Conservation (phyloP, 2,797 vertebrate species). For the Varecia variegata region DNA sequence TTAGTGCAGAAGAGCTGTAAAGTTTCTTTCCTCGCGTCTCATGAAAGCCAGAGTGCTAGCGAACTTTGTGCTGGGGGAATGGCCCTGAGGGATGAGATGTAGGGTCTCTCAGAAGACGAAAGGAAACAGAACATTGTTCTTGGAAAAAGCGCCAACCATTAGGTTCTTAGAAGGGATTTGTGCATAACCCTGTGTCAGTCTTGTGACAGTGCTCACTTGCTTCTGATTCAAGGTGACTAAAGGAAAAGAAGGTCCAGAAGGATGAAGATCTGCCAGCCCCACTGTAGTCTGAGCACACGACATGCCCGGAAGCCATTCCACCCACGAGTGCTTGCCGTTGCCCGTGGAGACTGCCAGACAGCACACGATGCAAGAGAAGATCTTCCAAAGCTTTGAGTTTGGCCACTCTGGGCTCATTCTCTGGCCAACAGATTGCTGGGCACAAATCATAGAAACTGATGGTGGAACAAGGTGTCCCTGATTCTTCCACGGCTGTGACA, state of each 20-base stretch:
- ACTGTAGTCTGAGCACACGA: slow-evolving; percentile 50
- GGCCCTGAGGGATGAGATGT: slow-evolving; percentile 67
- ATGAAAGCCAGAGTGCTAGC: slow-evolving; percentile 65
- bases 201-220: not conserved
- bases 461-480: slow-evolving; percentile 59
- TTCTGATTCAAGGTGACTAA: slow-evolving; percentile 82
- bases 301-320: slow-evolving; percentile 66
- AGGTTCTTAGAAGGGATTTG: slow-evolving; percentile 62
- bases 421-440: slow-evolving; percentile 60
- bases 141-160: not conserved
- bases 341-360: slow-evolving; percentile 72
- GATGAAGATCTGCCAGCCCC: slow-evolving; percentile 56
- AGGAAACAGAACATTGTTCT: slow-evolving; percentile 62
- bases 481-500: not conserved
- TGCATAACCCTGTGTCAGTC: not conserved
- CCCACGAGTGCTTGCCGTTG: slow-evolving; percentile 66
- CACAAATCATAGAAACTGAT: slow-evolving; percentile 74
- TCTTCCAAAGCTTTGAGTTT: slow-evolving; percentile 77
- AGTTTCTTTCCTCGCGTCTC: slow-evolving; percentile 71
- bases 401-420: slow-evolving; percentile 71
- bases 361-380: slow-evolving; percentile 73
- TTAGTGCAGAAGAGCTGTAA: slow-evolving; percentile 78
- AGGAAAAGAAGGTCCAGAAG: slow-evolving; percentile 79
- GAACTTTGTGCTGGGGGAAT: slow-evolving; percentile 19
- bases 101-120: slow-evolving; percentile 73